Evolutionary conservation across 2,113 vertebrate species (phyloP).

Genomic region (Myrmecophaga tridactyla): DNA sequence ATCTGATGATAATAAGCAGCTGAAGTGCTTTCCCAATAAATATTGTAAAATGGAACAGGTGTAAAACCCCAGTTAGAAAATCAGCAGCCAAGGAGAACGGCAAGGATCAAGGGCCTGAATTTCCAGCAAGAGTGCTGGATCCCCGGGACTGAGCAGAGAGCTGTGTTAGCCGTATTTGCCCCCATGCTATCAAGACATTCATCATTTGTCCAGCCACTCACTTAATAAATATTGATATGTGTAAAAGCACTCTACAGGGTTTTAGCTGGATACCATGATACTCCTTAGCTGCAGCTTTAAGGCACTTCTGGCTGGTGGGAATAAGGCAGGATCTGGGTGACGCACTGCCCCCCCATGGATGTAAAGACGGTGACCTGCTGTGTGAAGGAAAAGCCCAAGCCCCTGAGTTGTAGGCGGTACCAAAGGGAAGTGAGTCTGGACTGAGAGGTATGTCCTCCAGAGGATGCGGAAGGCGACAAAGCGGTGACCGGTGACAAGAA

Average conservation of each 20-base stretch:
- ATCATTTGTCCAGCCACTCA: not conserved
- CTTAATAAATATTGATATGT: not conserved
- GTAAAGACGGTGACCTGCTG: not conserved
- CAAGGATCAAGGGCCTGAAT: not conserved
- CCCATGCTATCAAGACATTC: not conserved
- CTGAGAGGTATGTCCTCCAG: not conserved
- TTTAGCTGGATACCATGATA: not conserved
- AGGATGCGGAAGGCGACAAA: not conserved
- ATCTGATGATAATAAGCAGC: slow-evolving; percentile 49
- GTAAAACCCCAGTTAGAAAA: slow-evolving; percentile 28
- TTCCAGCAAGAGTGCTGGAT: not conserved
- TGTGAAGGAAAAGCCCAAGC: not conserved
- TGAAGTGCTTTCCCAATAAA: slow-evolving; percentile 54
- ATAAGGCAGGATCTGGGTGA: not conserved
- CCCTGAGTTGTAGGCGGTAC: not conserved
- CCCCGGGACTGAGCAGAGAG: not conserved
- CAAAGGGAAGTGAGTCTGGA: not conserved
- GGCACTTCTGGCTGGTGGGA: not conserved
- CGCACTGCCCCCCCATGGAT: not conserved
- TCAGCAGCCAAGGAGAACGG: not conserved
- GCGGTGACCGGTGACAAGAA: not conserved
- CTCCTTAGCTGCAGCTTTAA: not conserved
- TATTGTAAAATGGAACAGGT: slow-evolving; percentile 45
- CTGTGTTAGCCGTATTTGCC: not conserved
- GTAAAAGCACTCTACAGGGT: not conserved